These are phyloP conservation scores for Isichthys henryi DNA, from an alignment of 2,113 vertebrate species.

Conservation along the genomic window DNA sequence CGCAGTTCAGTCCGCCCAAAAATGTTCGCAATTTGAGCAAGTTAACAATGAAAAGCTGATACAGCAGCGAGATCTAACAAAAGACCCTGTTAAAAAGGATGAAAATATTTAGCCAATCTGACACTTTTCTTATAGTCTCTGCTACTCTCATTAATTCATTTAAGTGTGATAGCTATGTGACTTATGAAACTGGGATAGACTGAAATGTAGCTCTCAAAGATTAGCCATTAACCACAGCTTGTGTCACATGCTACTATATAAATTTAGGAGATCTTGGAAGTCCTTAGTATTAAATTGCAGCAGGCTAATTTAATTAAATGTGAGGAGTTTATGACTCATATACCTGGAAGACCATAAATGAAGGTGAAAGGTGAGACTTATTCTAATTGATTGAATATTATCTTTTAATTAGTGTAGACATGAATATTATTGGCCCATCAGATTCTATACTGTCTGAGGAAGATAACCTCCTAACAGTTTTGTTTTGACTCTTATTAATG, in stretches of 20 bases:
- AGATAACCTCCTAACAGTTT: neutral
- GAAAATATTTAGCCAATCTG: neutral
- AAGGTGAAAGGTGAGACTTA: neutral
- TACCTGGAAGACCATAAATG: neutral
- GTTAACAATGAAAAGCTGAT: neutral
- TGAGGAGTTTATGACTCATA: neutral
- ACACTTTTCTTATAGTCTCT: neutral
- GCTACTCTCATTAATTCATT: neutral
- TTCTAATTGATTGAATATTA: slow-evolving; percentile 10
- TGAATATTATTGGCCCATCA: neutral
- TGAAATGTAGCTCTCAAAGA: neutral
- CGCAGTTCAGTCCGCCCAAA: neutral
- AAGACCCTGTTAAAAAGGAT: neutral
- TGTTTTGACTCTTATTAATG: slow-evolving; percentile 6
- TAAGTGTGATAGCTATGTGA: neutral
- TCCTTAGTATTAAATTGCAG: neutral
- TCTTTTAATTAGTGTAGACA: slow-evolving; percentile 7
- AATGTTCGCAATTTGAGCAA: neutral
- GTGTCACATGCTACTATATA: neutral
- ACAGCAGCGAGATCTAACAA: neutral
- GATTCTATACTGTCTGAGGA: slow-evolving; percentile 3
- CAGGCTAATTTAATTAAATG: slow-evolving; percentile 3
- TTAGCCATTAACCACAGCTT: neutral
- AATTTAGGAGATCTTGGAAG: neutral
- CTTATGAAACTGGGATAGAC: neutral